Base-by-base conservation (phyloP, 64 coral and sea anemone genomes). In the Catalaphyllia jardinei region DNA sequence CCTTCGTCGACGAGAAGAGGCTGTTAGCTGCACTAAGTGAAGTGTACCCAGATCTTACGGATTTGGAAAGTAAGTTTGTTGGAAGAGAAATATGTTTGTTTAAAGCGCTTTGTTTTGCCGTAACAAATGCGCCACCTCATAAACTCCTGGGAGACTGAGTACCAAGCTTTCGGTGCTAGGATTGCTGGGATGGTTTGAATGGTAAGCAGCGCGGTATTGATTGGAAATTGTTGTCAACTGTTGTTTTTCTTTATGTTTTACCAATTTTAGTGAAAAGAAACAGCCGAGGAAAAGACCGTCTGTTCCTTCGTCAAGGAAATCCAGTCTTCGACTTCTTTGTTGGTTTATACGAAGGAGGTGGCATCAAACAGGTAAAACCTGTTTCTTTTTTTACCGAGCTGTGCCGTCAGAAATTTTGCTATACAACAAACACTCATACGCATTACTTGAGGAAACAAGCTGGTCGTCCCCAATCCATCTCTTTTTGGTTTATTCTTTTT, bases 1-100 rank as follows among this genome's bases (percentile, higher is more conserved):
- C 97, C 13, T 99, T 99, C 87, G 97, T 99, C 31, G 97, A 99
- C 60, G 97, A 99, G 79, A 99, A 95, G 88, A 83, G 97, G 25
- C 79, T 99, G 5, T 82, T 99, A 19, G 79, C 18, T 75, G 78
- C 91, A 17, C 76, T 99, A 10, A 89, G 93, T 3, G n/a, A 80
- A 7, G 97, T 99, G 0, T 99, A 99, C 18, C 83, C 83, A 14
- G 97, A 99, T 88, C 72, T 99, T 20, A 87, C 91, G 2, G 88
- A 86, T 19, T 77, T 86, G 19, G 97, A 99, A 80, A 83, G 97
- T 99, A 60, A 88, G 86, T 67, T 18, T 86, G 22, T n/a, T n/a
- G n/a, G n/a, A n/a, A n/a, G n/a, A n/a, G n/a, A n/a, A n/a, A n/a
- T n/a, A n/a, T n/a, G n/a, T n/a, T n/a, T n/a, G n/a, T n/a, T n/a